These are phyloP conservation scores for Anastatus disparis DNA, from an alignment of 1,140 invertebrate species.

Conservation along the genomic window DNA sequence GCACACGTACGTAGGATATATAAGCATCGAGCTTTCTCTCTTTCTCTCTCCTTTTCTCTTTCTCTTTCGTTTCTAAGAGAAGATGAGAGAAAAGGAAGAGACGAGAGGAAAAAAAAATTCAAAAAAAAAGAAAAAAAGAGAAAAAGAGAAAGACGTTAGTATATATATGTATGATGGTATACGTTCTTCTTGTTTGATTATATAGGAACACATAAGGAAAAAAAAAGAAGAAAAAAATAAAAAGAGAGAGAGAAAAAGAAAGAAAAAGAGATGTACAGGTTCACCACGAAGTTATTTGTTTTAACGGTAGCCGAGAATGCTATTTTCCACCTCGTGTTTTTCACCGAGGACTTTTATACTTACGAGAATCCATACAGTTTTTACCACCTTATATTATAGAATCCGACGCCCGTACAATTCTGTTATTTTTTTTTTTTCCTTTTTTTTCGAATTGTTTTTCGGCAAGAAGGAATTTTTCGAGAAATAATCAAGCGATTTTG, in stretches of 20 bases:
- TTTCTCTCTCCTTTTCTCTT: too few species aligned
- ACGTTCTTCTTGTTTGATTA: too few species aligned
- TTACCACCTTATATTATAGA: background rate
- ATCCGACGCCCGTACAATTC: background rate
- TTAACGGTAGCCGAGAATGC: conserved; percentile 41
- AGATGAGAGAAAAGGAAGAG: conserved; percentile 8
- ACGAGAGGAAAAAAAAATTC: conserved; percentile 17
- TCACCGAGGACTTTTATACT: background rate
- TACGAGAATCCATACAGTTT: background rate
- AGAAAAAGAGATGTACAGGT: conserved; percentile 38
- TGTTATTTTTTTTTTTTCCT: too few species aligned
- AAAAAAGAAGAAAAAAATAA: background rate
- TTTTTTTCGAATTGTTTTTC: too few species aligned
- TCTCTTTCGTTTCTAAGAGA: too few species aligned
- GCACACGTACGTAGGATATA: conserved; percentile 55
- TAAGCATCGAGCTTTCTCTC: conserved; percentile 10
- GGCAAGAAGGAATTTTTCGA: too few species aligned
- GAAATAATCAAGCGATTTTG: too few species aligned
- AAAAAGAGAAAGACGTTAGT: conserved; percentile 41
- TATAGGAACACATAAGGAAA: background rate
- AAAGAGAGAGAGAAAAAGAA: conserved; percentile 23
- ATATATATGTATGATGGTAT: too few species aligned
- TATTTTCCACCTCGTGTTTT: conserved; percentile 45
- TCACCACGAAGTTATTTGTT: conserved; percentile 56
- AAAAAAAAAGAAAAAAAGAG: conserved; percentile 40